Base-by-base conservation (phyloP, 2,113 vertebrate genomes). In the Trematomus loennbergii region DNA sequence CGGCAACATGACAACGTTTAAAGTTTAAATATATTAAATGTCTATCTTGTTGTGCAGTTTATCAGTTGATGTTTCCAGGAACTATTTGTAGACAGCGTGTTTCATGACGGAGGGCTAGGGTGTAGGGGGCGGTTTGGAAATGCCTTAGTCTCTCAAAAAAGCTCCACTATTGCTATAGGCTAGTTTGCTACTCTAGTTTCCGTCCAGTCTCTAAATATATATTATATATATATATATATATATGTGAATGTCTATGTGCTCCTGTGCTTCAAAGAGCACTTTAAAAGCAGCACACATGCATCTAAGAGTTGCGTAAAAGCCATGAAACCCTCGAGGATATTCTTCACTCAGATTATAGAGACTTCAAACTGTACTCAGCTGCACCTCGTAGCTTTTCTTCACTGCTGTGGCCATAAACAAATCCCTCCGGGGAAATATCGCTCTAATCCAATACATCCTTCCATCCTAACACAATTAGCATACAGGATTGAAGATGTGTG, bases 261-360 rank as follows among this genome's bases (percentile, higher is more conserved):
- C 54, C 52, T 13, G 3, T 57, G 48, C 60, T 81, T 67, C 60
- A 68, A 22, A 57, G 53, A 57, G 25, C 36, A 20, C 58, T 76
- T 72, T 66, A 25, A 59, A 66, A 50, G 59, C 29, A 33, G 46
- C 58, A 11, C 65, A 22, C 48, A 45, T 46, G n/a, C 67, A 25
- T 55, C 20, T 8, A 66, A 67, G 25, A 16, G 67, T 54, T 76
- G 62, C 67, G 48, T 68, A 64, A 85, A 83, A 76, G 66, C 67
- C 75, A 12, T 46, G 16, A 76, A 83, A 66, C 49, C 83, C 78
- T 61, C 0, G 2, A 63, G 81, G 79, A 75, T 71, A 61, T 62
- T 52, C 62, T 85, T 75, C 70, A 12, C 33, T 75, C 58, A 1
- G 46, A 78, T 59, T 33, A 40, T 4, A 22, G n/a, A 75, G 72